Evolutionary conservation across 2,888 invertebrate species (phyloP).

Genomic region (Hirudinaria manillensis): DNA sequence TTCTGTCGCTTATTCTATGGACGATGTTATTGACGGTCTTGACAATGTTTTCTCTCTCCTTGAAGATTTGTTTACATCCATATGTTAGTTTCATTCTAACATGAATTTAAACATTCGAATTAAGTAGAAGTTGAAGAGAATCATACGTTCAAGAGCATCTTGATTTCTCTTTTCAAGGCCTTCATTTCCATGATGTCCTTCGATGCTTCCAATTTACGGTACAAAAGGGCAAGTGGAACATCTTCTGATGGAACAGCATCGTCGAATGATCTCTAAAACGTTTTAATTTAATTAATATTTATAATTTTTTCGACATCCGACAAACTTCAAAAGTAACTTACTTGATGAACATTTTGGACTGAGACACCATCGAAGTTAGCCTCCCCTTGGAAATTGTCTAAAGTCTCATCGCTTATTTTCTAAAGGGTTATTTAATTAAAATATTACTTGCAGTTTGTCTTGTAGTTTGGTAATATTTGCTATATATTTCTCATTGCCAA

Average conservation of each 20-base stretch:
- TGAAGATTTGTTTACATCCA: background rate
- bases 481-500: background rate
- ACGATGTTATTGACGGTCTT: slow-evolving; percentile 31
- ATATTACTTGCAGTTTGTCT: no score
- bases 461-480: background rate
- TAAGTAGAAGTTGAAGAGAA: no score
- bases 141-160: slow-evolving; percentile 35
- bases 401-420: slow-evolving; percentile 27
- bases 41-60: slow-evolving; percentile 27
- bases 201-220: slow-evolving; percentile 46
- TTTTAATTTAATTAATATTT: no score
- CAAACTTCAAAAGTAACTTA: no score
- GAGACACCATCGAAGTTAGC: background rate
- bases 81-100: no score
- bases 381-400: slow-evolving; percentile 26
- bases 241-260: slow-evolving; percentile 55
- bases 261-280: background rate
- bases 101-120: no score
- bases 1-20: background rate
- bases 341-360: no score
- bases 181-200: slow-evolving; percentile 41
- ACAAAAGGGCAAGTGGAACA: slow-evolving; percentile 53
- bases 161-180: slow-evolving; percentile 43
- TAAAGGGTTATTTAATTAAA: slow-evolving; percentile 1
- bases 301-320: no score